Evolutionary conservation across 2,888 invertebrate genomes (phyloP).

Genomic region (Anarsia innoxiella): DNA sequence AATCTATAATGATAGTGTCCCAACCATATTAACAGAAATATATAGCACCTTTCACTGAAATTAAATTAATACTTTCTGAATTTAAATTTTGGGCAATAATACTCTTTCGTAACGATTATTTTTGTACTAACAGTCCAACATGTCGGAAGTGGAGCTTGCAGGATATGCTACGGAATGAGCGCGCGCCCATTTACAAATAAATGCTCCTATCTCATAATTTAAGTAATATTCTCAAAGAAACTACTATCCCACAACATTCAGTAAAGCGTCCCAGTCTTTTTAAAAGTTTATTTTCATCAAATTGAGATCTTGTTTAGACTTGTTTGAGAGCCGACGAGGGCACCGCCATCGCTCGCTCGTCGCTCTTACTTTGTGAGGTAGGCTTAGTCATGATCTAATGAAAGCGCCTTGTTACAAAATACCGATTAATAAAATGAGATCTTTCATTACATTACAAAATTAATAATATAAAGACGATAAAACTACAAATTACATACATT

Average conservation of each 20-base stretch:
- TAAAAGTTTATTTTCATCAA: constrained; percentile 74
- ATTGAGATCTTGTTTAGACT: constrained; percentile 75
- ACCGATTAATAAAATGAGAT: constrained; percentile 76
- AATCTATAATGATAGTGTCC: constrained; percentile 37
- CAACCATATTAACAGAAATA: constrained; percentile 36
- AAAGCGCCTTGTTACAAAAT: constrained; percentile 76
- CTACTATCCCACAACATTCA: constrained; percentile 74
- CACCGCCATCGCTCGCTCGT: constrained; percentile 25
- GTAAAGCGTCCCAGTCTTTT: constrained; percentile 76
- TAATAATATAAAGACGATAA: constrained; percentile 72
- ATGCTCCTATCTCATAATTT: constrained; percentile 72
- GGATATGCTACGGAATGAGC: constrained; percentile 36
- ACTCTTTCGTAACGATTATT: constrained; percentile 56
- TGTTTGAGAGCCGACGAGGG: constrained; percentile 47
- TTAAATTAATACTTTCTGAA: constrained; percentile 67
- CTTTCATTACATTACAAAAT: constrained; percentile 73
- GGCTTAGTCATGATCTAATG: constrained; percentile 75
- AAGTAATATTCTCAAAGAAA: constrained; percentile 72
- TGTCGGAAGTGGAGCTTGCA: constrained; percentile 44
- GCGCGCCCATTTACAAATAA: constrained; percentile 48
- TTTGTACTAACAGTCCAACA: constrained; percentile 67
- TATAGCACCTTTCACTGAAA: constrained; percentile 53
- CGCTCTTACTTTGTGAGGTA: constrained; percentile 72
- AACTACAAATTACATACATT: constrained; percentile 71
- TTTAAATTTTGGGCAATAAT: constrained; percentile 69